These are phyloP conservation scores for Macroglossus sobrinus DNA, from an alignment of 2,113 vertebrate genomes.

Conservation along the genomic window DNA sequence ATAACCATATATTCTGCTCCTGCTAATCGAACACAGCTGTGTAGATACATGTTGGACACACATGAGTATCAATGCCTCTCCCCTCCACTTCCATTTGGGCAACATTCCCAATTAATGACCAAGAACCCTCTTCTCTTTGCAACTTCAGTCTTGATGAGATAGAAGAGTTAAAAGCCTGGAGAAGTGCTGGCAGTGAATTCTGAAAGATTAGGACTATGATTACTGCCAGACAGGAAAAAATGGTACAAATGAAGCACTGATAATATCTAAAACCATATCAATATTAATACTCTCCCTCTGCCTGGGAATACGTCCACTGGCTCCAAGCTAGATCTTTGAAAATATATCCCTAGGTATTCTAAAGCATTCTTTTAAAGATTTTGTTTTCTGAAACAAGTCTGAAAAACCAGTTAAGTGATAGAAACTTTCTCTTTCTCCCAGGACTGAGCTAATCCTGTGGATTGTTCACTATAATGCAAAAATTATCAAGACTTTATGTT, in stretches of 20 bases:
- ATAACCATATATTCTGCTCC: neutral
- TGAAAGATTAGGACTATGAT: neutral
- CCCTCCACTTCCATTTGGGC: neutral
- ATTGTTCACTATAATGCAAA: neutral
- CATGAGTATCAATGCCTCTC: neutral
- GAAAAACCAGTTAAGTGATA: slow-evolving; percentile 30
- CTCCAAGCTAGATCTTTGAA: neutral
- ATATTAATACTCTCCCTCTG: neutral
- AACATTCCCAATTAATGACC: slow-evolving; percentile 7
- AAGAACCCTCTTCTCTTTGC: neutral
- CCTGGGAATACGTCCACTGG: neutral
- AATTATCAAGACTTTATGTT: neutral
- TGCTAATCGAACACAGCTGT: neutral
- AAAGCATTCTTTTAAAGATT: slow-evolving; percentile 16
- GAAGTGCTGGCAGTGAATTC: slow-evolving; percentile 16
- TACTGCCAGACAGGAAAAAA: neutral
- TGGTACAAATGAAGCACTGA: neutral
- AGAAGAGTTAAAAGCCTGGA: neutral
- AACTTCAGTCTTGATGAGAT: neutral
- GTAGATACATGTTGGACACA: neutral
- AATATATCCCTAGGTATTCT: neutral
- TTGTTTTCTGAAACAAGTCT: slow-evolving; percentile 46
- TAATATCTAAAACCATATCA: neutral
- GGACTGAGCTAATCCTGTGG: neutral
- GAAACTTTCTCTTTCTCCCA: neutral